A percentile compares a stretch with the other conserved stretches of the same genome.
Evolutionary conservation across 2,113 vertebrate species (phyloP).

Genomic region (Ptilonorhynchus violaceus): DNA sequence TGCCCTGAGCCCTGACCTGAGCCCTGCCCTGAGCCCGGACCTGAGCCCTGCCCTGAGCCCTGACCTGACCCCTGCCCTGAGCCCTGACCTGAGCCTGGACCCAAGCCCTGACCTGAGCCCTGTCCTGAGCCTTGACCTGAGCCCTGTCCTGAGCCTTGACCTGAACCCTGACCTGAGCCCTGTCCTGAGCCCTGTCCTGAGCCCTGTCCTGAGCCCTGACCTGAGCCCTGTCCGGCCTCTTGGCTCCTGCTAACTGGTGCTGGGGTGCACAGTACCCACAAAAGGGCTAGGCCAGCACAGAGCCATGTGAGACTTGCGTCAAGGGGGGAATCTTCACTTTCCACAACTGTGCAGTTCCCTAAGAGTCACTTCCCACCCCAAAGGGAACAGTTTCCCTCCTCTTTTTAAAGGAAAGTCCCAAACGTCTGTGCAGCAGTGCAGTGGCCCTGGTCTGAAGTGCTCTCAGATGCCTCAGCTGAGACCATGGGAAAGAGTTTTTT

Average conservation of each 20-base stretch:
- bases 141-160: neutral
- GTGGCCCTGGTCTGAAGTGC: neutral
- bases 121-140: neutral
- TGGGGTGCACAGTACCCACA: neutral
- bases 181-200: neutral
- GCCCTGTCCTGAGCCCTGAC: neutral
- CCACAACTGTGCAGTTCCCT: neutral
- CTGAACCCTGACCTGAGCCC: neutral
- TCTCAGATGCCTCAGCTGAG: neutral
- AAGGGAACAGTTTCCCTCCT: neutral
- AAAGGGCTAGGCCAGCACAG: neutral
- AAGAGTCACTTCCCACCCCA: fast-evolving
- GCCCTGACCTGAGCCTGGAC: neutral
- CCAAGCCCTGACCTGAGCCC: neutral
- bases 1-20: neutral
- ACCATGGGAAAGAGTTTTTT: neutral
- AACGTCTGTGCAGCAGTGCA: neutral
- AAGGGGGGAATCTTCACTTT: fast-evolving
- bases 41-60: neutral
- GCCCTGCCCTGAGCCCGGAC: too few species aligned
- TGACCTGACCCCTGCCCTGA: neutral
- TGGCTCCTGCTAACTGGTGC: neutral
- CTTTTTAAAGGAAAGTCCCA: neutral
- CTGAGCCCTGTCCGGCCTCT: neutral
- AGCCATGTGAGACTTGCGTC: fast-evolving